Conservation (phyloP, 2,888 invertebrate species). For the Andrena fulva region DNA sequence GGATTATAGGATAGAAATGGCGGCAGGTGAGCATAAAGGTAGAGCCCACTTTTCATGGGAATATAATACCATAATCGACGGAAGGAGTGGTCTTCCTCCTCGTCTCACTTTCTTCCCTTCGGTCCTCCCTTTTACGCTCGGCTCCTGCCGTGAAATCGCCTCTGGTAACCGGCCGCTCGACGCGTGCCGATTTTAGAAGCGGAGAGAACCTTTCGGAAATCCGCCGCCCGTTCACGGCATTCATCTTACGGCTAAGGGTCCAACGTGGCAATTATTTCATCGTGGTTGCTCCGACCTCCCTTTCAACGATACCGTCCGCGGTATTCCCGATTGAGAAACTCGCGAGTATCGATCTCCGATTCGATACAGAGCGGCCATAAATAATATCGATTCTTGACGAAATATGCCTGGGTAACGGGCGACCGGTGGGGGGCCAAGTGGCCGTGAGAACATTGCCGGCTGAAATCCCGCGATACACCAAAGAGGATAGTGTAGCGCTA, state of each 20-base stretch:
- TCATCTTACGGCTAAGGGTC: background rate
- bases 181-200: conserved; percentile 44
- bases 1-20: conserved; percentile 60
- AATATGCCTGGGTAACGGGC: conserved; percentile 54
- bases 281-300: background rate
- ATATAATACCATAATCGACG: conserved; percentile 54
- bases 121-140: background rate
- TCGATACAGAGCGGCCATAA: conserved; percentile 60
- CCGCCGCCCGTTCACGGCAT: too few species aligned
- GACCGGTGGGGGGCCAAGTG: conserved; percentile 22
- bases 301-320: background rate
- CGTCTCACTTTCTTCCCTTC: conserved; percentile 27
- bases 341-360: conserved; percentile 49
- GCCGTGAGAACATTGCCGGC: conserved; percentile 51
- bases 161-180: conserved; percentile 10
- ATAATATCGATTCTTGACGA: conserved; percentile 70
- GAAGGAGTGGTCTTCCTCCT: conserved; percentile 44
- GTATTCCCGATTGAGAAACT: conserved; percentile 46
- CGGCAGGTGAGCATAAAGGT: conserved; percentile 55
- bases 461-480: background rate
- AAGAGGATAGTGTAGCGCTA: background rate
- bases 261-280: background rate
- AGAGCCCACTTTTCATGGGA: conserved; percentile 47
- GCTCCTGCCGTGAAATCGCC: conserved; percentile 17
- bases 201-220: conserved; percentile 3